A percentile compares a stretch with the other conserved stretches of the same genome.
Evolutionary conservation across 2,888 invertebrate genomes (phyloP).

Genomic region (Agriotes lineatus): DNA sequence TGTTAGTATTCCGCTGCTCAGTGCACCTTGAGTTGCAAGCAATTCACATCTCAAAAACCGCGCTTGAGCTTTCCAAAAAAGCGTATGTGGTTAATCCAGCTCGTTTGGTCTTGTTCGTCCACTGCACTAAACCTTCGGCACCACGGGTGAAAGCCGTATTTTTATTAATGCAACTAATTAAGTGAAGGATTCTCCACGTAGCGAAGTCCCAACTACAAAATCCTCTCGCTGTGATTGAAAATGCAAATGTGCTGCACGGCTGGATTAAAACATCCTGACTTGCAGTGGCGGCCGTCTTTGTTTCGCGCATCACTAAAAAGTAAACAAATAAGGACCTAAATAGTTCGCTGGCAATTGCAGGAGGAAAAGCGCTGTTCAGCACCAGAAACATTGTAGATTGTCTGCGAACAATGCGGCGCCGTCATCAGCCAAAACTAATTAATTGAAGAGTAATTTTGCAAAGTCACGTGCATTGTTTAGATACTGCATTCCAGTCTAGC

Average conservation of each 20-base stretch:
- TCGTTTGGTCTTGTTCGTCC: background rate
- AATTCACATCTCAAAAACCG: too few relatives aligned
- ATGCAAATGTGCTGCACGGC: slow-evolving; percentile 32
- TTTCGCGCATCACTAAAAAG: slow-evolving; percentile 12
- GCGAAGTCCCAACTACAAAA: slow-evolving; percentile 20
- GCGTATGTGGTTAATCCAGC: too few relatives aligned
- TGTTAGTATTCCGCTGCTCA: too few relatives aligned
- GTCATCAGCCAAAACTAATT: slow-evolving; percentile 47
- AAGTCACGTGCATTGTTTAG: slow-evolving; percentile 50
- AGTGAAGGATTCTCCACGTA: slow-evolving; percentile 22
- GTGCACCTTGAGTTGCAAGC: too few relatives aligned
- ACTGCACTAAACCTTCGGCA: too few relatives aligned
- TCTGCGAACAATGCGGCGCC: slow-evolving; percentile 42
- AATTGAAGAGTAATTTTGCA: slow-evolving; percentile 50
- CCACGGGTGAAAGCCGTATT: background rate
- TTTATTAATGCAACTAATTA: slow-evolving; percentile 31
- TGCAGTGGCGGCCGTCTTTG: slow-evolving; percentile 26
- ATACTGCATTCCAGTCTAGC: slow-evolving; percentile 44
- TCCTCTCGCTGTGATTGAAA: slow-evolving; percentile 40
- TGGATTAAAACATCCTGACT: slow-evolving; percentile 25
- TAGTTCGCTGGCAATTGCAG: slow-evolving; percentile 15
- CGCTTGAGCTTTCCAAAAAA: too few relatives aligned
- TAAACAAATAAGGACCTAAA: slow-evolving; percentile 32
- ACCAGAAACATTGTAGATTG: slow-evolving; percentile 42
- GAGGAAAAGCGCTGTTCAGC: slow-evolving; percentile 33